Base-by-base conservation (phyloP, 2,797 vertebrate species). In the Apodemus agrarius region DNA sequence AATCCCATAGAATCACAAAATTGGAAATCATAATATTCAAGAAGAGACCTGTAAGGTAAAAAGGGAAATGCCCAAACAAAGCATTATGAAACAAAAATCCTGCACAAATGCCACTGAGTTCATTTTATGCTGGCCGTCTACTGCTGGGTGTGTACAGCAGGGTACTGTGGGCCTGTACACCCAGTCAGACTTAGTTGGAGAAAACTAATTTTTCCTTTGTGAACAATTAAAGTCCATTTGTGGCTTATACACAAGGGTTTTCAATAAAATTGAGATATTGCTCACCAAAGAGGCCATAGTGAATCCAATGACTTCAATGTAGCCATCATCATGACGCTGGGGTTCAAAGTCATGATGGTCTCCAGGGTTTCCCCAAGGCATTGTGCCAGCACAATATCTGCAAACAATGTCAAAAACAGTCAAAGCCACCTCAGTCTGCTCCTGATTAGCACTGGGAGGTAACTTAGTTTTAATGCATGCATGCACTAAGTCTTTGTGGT, bases 281-380 rank as follows among this genome's bases (percentile, higher is more conserved):
- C 99, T 99, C 98, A 99, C 99, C 99, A 99, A 98, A 0, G 99
- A 99, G 52, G 99, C 99, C 99, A 99, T 99, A 78, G 99, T 99
- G 98, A 99, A 99, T 63, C 99, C 99, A 16, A 99, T 99, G 65
- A 99, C 99, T 98, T 99, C 99, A 31, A 99, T 99, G 98, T 99
- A 99, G 97, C 99, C 99, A 69, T 99, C 99, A 43, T 99, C 99
- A 0, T 99, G 99, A 2, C 99, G 99, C 98, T 99, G 99, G n/a
- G 99, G 99, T 93, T 99, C 99, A 91, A 99, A 99, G 98, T 99
- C 99, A 86, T 99, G 99, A 97, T 99, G 99, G 96, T 99, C 99
- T 0, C 99, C 99, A 0, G 99, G 99, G 98, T 99, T 99, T 54
- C 99, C 99, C 99, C 99, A 99, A n/a, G 99, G 99, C 99, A 99